These are phyloP conservation scores for Drosophila mimetica DNA, from an alignment of 2,888 invertebrate species.

Conservation along the genomic window DNA sequence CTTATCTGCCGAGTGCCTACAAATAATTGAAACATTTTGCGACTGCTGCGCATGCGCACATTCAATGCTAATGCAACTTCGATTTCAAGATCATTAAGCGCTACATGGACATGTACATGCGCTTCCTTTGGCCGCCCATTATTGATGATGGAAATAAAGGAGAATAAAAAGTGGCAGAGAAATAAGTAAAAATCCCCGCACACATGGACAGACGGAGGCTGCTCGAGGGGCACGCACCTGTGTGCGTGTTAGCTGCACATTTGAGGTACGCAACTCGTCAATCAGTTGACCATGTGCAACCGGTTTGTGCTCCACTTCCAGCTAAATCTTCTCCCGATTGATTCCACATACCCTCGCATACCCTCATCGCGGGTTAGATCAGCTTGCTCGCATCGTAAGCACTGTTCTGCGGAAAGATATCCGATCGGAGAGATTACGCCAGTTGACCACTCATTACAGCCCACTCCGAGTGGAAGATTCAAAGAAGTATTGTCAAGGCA, in stretches of 20 bases:
- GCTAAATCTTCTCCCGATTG: slow-evolving; percentile 35
- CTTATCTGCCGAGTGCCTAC: slow-evolving; percentile 35
- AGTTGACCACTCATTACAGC: slow-evolving; percentile 7
- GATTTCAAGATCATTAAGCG: slow-evolving; percentile 78
- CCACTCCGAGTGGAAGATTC: not conserved
- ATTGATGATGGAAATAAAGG: slow-evolving; percentile 56
- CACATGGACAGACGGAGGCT: slow-evolving; percentile 1
- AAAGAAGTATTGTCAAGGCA: slow-evolving; percentile 8
- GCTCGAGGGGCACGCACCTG: slow-evolving; percentile 36
- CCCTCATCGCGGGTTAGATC: slow-evolving; percentile 31
- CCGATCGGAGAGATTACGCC: not conserved
- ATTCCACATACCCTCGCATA: slow-evolving; percentile 20
- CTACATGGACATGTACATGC: slow-evolving; percentile 75
- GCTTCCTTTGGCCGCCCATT: slow-evolving; percentile 74
- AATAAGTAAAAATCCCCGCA: slow-evolving; percentile 31
- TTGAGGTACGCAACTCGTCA: slow-evolving; percentile 78
- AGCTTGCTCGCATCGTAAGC: not conserved
- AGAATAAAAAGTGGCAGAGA: slow-evolving; percentile 24
- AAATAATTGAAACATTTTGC: slow-evolving; percentile 73
- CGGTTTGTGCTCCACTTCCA: slow-evolving; percentile 71
- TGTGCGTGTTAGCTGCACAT: slow-evolving; percentile 62
- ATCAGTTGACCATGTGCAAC: slow-evolving; percentile 71
- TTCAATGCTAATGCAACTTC: slow-evolving; percentile 72
- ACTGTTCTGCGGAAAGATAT: slow-evolving; percentile 15
- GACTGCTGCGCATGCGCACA: slow-evolving; percentile 37